Percentiles rank a stretch among this genome's conserved stretches.
These are phyloP conservation scores for Gobio gobio DNA, from an alignment of 2,113 vertebrate genomes.

Conservation along the genomic window DNA sequence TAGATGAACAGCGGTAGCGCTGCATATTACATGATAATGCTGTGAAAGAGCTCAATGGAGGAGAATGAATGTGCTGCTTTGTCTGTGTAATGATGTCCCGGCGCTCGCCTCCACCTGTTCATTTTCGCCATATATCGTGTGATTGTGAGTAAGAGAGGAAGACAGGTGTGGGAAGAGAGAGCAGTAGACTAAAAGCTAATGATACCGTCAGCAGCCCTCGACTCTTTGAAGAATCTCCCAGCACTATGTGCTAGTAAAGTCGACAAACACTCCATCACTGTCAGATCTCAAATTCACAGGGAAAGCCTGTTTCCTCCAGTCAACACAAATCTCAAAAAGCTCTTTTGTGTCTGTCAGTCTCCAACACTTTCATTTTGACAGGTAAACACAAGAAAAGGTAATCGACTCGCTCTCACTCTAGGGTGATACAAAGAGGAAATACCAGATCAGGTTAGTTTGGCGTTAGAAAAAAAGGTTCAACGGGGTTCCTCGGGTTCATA, in stretches of 20 bases:
- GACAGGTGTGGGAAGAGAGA: constrained; percentile 22
- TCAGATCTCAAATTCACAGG: constrained; percentile 35
- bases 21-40: constrained; percentile 19
- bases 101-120: constrained; percentile 18
- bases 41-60: neutral
- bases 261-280: constrained; percentile 50
- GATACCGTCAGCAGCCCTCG: constrained; percentile 26
- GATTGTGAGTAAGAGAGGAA: neutral
- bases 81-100: constrained; percentile 49
- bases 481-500: neutral
- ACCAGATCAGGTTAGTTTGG: neutral
- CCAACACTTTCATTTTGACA: constrained; percentile 40
- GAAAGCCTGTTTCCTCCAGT: constrained; percentile 35
- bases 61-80: constrained; percentile 32
- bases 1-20: neutral
- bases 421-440: constrained; percentile 6
- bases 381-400: constrained; percentile 36
- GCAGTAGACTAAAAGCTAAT: constrained; percentile 37
- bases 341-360: constrained; percentile 43
- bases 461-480: neutral
- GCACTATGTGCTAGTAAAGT: constrained; percentile 26
- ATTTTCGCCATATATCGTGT: neutral
- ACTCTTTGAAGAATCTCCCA: constrained; percentile 41
- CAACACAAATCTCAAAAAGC: constrained; percentile 37
- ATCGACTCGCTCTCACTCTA: neutral